Conservation (phyloP, 2,797 vertebrate genomes). For the Furcifer pardalis region DNA sequence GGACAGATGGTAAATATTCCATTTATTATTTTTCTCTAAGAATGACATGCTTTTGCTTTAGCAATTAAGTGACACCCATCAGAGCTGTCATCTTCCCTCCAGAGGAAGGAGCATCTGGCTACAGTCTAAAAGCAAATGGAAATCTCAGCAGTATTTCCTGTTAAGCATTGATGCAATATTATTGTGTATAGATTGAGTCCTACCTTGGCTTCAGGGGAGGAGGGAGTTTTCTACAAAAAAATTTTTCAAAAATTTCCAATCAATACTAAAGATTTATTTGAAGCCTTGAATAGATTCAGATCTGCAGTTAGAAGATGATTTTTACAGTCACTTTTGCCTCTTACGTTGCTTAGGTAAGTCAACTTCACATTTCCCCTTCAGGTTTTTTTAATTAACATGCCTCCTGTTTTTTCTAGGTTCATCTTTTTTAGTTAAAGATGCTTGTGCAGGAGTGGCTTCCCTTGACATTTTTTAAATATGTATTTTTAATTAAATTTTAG, state of each 20-base stretch:
- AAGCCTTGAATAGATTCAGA: neutral
- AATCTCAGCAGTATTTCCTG: slow-evolving; percentile 5
- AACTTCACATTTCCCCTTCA: neutral
- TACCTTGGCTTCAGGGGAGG: slow-evolving; percentile 22
- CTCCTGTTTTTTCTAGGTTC: neutral
- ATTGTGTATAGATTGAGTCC: slow-evolving; percentile 41
- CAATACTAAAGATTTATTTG: neutral
- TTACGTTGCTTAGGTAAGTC: neutral
- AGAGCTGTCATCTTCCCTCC: slow-evolving; percentile 57
- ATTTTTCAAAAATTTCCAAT: neutral
- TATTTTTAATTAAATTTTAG: no score
- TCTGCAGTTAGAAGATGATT: neutral
- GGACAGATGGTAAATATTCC: slow-evolving; percentile 66
- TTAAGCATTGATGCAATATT: slow-evolving; percentile 35
- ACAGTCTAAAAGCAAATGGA: slow-evolving; percentile 49
- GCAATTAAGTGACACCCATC: slow-evolving; percentile 58
- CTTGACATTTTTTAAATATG: neutral
- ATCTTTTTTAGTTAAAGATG: neutral
- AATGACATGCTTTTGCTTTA: slow-evolving; percentile 58
- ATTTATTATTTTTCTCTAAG: slow-evolving; percentile 58
- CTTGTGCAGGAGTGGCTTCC: neutral
- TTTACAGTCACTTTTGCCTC: neutral
- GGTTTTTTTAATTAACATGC: neutral
- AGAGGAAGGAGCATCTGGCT: slow-evolving; percentile 64
- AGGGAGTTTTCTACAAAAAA: neutral